phyloP scores from a whole-genome alignment of 2,113 vertebrate genomes.

The Bufo gargarizans region DNA sequence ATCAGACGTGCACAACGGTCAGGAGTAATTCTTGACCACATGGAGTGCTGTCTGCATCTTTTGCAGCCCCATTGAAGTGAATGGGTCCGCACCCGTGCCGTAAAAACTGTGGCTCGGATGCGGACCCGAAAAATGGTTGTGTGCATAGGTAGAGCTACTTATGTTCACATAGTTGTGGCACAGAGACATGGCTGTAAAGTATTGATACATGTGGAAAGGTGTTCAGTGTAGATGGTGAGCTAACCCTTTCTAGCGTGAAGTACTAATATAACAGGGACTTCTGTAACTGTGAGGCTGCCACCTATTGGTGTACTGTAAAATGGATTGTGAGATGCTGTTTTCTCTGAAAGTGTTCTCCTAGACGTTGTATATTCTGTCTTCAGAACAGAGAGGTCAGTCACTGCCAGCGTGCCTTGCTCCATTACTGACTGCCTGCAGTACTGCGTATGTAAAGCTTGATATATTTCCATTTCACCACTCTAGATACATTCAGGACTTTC shows the following conservation, averaged over 20 bases:
- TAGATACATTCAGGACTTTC: neutral
- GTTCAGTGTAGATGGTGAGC: neutral
- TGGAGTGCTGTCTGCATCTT: too few relatives aligned
- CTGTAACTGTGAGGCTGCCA: constrained; percentile 10
- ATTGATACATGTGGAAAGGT: neutral
- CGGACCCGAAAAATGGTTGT: too few relatives aligned
- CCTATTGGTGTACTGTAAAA: constrained; percentile 39
- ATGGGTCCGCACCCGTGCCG: too few relatives aligned
- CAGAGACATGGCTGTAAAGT: neutral
- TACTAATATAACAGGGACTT: too few relatives aligned
- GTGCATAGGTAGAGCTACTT: too few relatives aligned
- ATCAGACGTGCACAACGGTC: too few relatives aligned
- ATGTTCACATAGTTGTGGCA: too few relatives aligned
- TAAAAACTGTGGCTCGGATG: too few relatives aligned
- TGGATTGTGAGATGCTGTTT: neutral
- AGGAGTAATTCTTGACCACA: too few relatives aligned
- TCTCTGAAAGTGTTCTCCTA: neutral
- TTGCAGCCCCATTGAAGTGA: too few relatives aligned
- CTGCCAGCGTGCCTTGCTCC: neutral
- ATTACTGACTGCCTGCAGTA: neutral
- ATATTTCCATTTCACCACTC: neutral
- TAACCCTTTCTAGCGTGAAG: too few relatives aligned
- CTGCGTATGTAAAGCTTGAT: neutral
- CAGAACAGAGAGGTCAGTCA: neutral
- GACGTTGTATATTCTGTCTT: neutral